Evolutionary conservation across 35 echinoderm and acorn worm species (phyloP), one percentile per base, ranked within the genome.

Genomic region (Diadema setosum): DNA sequence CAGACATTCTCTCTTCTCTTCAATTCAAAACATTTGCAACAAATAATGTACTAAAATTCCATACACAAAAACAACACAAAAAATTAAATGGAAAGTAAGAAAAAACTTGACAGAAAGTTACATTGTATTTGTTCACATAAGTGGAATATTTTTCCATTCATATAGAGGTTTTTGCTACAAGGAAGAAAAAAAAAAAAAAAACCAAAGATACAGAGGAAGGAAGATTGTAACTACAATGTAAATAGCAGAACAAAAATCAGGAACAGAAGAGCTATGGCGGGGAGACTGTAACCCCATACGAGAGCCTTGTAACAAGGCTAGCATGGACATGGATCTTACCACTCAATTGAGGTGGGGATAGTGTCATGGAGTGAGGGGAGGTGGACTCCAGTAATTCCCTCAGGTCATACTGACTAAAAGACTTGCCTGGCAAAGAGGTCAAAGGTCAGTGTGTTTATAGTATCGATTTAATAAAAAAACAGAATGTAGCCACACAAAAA

Each of bases 371-470:
- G 52, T 80, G 70, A 90, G 96, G 92, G 81, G 92, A 90, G 42
- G 96, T 92, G 45, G 93, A 95, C 42, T 92, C 96, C 14, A 99
- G 90, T 15, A 99, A 89, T 3, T 99, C 96, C 86, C 92, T 45
- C 41, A 99, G 63, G 65, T 99, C 96, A 92, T 95, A 88, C 37
- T 95, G 89, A 94, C 96, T 99, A 75, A 89, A 95, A 35, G 92
- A 99, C 45, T 92, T 89, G 92, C 96, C 96, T 94, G 83, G 56
- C 42, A 58, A 45, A 61, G 65, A 86, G 73, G 81, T 25, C 40
- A 91, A n/a, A n/a, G n/a, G 42, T 56, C 26, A 89, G 46, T 57
- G 63, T 32, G 63, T 67, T 67, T 63, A 33, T 25, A 25, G 25
- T 25, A 81, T 44, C 45, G 34, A 57, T 12, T 14, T 12, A 57